Percentiles rank a stretch among this genome's conserved stretches.
These are phyloP conservation scores for Molanna angustata DNA, from an alignment of 2,888 invertebrate species.

Conservation along the genomic window DNA sequence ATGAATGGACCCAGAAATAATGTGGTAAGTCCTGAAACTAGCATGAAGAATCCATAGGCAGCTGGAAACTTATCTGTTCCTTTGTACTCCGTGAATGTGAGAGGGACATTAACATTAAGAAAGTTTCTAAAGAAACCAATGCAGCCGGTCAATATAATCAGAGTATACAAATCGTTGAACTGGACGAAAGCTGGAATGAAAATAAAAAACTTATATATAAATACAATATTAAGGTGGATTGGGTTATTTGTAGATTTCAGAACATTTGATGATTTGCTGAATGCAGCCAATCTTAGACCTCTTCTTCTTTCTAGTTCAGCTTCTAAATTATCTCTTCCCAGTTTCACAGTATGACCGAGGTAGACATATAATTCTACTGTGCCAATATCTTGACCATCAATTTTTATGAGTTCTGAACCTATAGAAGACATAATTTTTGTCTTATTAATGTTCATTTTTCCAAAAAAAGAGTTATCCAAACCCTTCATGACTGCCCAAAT, in stretches of 20 bases:
- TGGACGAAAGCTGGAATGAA: conserved; percentile 50
- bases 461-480: no score
- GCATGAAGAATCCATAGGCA: conserved; percentile 69
- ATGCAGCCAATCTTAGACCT: no score
- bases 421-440: no score
- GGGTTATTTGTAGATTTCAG: not conserved
- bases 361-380: no score
- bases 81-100: conserved; percentile 67
- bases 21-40: conserved; percentile 66
- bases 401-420: no score
- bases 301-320: no score
- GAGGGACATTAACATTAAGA: conserved; percentile 66
- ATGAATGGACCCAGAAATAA: conserved; percentile 67
- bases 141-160: conserved; percentile 57
- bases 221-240: not conserved
- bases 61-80: conserved; percentile 67
- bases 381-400: no score
- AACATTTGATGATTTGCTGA: no score
- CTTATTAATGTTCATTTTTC: no score
- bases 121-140: conserved; percentile 69
- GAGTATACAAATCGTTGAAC: conserved; percentile 52
- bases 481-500: no score
- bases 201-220: not conserved
- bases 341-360: no score
- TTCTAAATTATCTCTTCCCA: no score